Evolutionary conservation across 2,888 invertebrate genomes (phyloP), one percentile per base, ranked within the genome.

Genomic region (Lasioglossum oenotherae): DNA sequence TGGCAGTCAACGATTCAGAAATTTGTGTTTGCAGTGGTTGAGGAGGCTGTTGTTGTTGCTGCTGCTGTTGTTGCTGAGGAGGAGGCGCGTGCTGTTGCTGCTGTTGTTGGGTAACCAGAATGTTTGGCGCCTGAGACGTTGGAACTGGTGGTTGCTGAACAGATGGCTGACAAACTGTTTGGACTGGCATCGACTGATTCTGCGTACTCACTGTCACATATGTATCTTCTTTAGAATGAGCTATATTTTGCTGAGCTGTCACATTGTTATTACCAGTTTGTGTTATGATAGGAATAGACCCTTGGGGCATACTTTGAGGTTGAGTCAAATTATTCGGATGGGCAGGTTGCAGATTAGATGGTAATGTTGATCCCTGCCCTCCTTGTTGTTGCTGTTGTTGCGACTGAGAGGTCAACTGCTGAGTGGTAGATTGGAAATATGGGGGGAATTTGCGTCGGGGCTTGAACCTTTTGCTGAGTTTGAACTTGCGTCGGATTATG

Each of bases 361-460:
- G 96, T 90, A 96, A 95, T n/a, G 96, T 96, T 0, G 96, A 95
- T n/a, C 96, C 96, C 89, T 96, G 96, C 44, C 96, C 96, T 90
- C 95, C 57, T 57, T 12, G n/a, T 31, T 90, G 88, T 49, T 92
- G 90, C 41, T 95, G 94, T 53, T 94, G 88, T 60, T 94, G 88
- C 86, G 89, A 88, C 14, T 89, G 92, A 46, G 94, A 93, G n/a
- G 92, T 90, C 78, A 94, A 88, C 35, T 93, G 93, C 78, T 92
- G 94, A 83, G 91, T 82, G 31, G 91, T 90, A 3, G 91, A 90
- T 82, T 91, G 93, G 88, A 93, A 93, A 91, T 93, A 93, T 88
- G 91, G 94, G 85, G 85, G 90, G 93, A 69, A 91, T 91, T 78
- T 91, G 92, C 87, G 96, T 95, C 81, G 95, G 95, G 81, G 95